Evolutionary conservation across 2,113 vertebrate genomes (phyloP), one percentile per base, ranked within the genome.

Genomic region (Ardeotis arabs): DNA sequence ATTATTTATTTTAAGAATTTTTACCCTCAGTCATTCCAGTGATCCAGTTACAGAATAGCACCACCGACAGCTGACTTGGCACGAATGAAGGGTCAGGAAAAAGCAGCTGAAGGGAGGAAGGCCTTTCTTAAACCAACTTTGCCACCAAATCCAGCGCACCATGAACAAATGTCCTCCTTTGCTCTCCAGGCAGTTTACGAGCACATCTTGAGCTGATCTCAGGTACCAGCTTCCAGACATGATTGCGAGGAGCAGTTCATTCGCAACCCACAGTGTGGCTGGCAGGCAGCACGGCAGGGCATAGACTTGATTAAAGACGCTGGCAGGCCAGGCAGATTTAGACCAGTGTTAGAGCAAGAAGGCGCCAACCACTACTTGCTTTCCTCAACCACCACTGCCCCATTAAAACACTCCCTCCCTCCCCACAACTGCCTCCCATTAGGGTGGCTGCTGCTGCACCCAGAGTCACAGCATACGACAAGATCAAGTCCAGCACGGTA

Each of bases 21-120:
- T 89, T 70, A 63, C 45, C 37, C 9, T 12, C 18, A 33, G 33
- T 68, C 0, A 3, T 68, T 79, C 44, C 67, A 90, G 74, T 7
- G 6, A 16, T 35, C 18, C 2, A 0, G 0, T n/a, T 67, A 63
- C n/a, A 64, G 12, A 44, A 37, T 7, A 55, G 15, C 37, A 63
- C 31, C 52, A 70, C 17, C 14, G 29, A 7, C 21, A 39, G 24
- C 50, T 87, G 47, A 33, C 64, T 41, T 67, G 45, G 22, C 35
- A 84, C 0, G 1, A 81, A 60, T 6, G 19, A 50, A 50, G 15
- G 39, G 35, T 41, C 35, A 58, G 64, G 39, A 25, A 41, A 86
- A 93, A 25, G 35, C 0, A 12, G 12, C 7, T n/a, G 47, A 28
- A 67, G 22, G 29, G 21, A 70, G 21, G 50, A 81, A 92, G 24